phyloP scores from a whole-genome alignment of 1,140 invertebrate genomes.

The Lasaia peninsularis region DNA sequence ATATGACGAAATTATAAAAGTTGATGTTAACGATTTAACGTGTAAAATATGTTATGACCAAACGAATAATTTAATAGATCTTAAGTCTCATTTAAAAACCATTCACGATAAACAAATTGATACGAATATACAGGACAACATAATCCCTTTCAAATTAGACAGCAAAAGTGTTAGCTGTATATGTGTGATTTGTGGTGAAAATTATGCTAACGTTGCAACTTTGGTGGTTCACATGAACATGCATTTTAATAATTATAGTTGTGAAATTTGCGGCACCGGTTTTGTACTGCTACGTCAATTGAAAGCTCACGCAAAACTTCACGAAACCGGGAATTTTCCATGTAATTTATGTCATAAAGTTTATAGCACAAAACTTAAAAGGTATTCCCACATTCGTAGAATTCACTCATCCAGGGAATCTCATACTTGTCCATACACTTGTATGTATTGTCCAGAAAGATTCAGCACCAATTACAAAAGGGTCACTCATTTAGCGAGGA shows the following conservation, averaged over 20 bases:
- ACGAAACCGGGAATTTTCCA: conserved; percentile 65
- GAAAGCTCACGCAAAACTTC: conserved; percentile 71
- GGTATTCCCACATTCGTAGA: conserved; percentile 53
- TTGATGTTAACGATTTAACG: conserved; percentile 50
- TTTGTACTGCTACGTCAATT: conserved; percentile 75
- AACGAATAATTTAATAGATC: conserved; percentile 37
- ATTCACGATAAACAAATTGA: conserved; percentile 53
- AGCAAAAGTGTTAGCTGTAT: conserved; percentile 41
- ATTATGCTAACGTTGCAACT: conserved; percentile 71
- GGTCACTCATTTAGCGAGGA: conserved; percentile 60
- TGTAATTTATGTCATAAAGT: conserved; percentile 62
- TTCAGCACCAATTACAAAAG: conserved; percentile 64
- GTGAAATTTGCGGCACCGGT: conserved; percentile 74
- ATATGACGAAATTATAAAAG: conserved; percentile 56
- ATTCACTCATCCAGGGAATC: conserved; percentile 62
- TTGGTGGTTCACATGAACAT: conserved; percentile 68
- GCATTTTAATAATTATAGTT: conserved; percentile 70
- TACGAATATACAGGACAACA: conserved; percentile 53
- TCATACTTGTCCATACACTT: conserved; percentile 46
- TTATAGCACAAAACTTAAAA: conserved; percentile 58
- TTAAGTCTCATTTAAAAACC: conserved; percentile 55
- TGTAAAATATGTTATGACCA: conserved; percentile 50
- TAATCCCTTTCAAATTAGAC: conserved; percentile 61
- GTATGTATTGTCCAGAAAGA: conserved; percentile 53
- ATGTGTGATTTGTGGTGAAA: conserved; percentile 78